These are phyloP conservation scores for Myotis pilosus DNA, from an alignment of 2,797 vertebrate genomes.

Conservation along the genomic window DNA sequence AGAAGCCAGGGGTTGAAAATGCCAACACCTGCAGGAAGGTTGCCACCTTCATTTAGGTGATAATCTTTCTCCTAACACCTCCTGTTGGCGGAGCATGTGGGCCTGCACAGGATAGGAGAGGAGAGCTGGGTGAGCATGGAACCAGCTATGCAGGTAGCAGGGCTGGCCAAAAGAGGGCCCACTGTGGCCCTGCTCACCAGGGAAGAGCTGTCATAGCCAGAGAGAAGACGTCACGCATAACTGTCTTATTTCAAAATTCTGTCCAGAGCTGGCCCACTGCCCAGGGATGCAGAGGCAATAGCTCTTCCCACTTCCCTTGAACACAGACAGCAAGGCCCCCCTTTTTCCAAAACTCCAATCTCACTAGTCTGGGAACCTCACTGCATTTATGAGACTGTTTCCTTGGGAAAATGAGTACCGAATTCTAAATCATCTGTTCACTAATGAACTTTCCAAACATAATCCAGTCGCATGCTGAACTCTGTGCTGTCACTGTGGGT, in stretches of 20 bases:
- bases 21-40: not conserved
- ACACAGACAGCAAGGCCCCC: constrained; percentile 24
- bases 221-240: not conserved
- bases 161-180: not conserved
- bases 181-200: not conserved
- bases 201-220: not conserved
- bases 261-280: constrained; percentile 56
- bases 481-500: constrained; percentile 26
- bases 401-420: constrained; percentile 63
- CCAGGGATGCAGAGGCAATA: constrained; percentile 54
- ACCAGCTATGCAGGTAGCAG: not conserved
- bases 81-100: not conserved
- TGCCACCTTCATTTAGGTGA: not conserved
- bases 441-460: constrained; percentile 65
- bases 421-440: constrained; percentile 66
- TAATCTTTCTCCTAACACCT: not conserved
- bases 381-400: constrained; percentile 49
- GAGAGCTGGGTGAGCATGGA: not conserved
- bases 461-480: not conserved
- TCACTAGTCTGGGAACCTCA: constrained; percentile 59
- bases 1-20: not conserved
- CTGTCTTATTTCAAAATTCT: constrained; percentile 60
- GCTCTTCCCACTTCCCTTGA: constrained; percentile 46
- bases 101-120: not conserved
- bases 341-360: constrained; percentile 56